These are phyloP conservation scores for Cremastobaeus sp. DNA, from an alignment of 2,888 invertebrate species.

Conservation along the genomic window DNA sequence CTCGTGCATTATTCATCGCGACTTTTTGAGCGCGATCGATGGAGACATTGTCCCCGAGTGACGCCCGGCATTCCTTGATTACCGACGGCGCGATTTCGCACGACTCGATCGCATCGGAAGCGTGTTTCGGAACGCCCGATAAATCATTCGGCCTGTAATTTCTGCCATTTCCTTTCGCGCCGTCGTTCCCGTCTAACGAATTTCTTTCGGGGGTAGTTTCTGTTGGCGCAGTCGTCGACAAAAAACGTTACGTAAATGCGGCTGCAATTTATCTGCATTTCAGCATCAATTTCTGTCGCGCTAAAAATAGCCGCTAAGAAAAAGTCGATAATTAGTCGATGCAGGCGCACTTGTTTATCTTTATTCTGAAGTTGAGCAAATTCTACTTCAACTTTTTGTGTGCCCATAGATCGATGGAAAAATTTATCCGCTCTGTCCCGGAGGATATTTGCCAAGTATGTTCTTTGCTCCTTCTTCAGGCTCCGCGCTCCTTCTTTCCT, in stretches of 20 bases:
- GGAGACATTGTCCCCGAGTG: constrained; percentile 42
- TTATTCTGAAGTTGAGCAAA: too few relatives aligned
- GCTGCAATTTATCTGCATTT: constrained; percentile 27
- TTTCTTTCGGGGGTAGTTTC: constrained; percentile 10
- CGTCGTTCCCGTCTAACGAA: constrained; percentile 22
- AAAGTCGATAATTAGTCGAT: neutral
- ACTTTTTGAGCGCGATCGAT: constrained; percentile 44
- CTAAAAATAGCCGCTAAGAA: neutral
- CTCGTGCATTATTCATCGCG: constrained; percentile 48
- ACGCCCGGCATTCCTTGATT: constrained; percentile 37
- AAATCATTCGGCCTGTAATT: constrained; percentile 56
- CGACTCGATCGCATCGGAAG: constrained; percentile 15
- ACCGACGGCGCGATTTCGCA: constrained; percentile 34
- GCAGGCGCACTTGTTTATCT: neutral
- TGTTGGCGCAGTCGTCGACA: constrained; percentile 20
- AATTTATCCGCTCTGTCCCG: constrained; percentile 7
- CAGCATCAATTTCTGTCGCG: neutral
- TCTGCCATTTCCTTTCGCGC: constrained; percentile 61
- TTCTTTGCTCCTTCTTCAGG: too few relatives aligned
- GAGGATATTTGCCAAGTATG: constrained; percentile 57
- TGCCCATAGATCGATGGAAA: constrained; percentile 5
- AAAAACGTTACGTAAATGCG: constrained; percentile 8
- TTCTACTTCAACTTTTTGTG: too few relatives aligned
- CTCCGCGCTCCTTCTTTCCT: constrained; percentile 33
- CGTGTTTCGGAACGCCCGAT: constrained; percentile 25